Base-by-base conservation (phyloP, 2,888 invertebrate species). In the Xanthia icteritia region DNA sequence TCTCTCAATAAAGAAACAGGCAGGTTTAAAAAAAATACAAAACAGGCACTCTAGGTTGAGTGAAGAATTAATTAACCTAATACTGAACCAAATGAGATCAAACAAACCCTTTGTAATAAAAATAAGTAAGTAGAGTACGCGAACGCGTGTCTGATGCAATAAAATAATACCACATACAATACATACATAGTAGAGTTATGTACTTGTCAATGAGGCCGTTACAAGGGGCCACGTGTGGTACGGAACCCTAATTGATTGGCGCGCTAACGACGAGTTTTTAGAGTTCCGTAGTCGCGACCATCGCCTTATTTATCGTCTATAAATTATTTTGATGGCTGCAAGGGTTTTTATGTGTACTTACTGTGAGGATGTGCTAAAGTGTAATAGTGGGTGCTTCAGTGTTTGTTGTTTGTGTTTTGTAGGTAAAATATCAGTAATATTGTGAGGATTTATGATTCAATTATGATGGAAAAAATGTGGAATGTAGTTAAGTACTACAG, bases 301-400 rank as follows among this genome's bases (percentile, higher is more conserved):
- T 89, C 85, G 85, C 81, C 88, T 89, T 92, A 91, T 93, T 94
- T 92, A 92, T 91, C 73, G 91, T 86, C 92, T 88, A 91, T 92
- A 92, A 92, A 92, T 93, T 90, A 90, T 85, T 87, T 91, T 90
- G 89, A 91, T 91, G 88, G 90, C 81, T 83, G 77, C 81, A 71
- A 68, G 67, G 81, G 84, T 61, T 84, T 83, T 81, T 81, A 81
- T 74, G 84, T 83, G 82, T 84, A 81, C 71, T 81, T 77, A 77
- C 81, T 36, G 58, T 39, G 72, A 51, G 31, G 51, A 71, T 71
- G 77, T 61, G 67, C 48, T 76, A 17, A 51, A 60, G 17, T 68
- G 77, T 77, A 31, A 60, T 58, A 73, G 81, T 58, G 67, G 70
- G 58, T 64, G 71, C 66, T 69, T 51, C 60, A 27, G 45, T 48